These are phyloP conservation scores for Anguilla rostrata DNA, from an alignment of 2,113 vertebrate genomes.

Conservation along the genomic window DNA sequence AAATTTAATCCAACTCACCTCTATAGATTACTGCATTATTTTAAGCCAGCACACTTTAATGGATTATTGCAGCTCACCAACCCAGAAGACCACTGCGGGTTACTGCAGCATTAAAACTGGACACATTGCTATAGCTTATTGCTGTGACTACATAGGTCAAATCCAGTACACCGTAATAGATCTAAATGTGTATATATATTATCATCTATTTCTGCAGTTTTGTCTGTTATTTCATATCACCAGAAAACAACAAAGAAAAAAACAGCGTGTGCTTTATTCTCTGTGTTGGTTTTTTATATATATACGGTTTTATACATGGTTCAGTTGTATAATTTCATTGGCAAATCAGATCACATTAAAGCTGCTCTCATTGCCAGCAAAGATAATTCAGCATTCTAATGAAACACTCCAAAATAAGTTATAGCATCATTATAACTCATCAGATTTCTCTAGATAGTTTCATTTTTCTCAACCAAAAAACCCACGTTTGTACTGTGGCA, in stretches of 20 bases:
- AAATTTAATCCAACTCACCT: background rate
- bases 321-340: too few relatives aligned
- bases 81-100: background rate
- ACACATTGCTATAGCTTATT: background rate
- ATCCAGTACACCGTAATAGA: background rate
- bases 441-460: background rate
- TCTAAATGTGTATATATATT: too few relatives aligned
- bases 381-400: background rate
- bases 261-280: too few relatives aligned
- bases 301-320: too few relatives aligned
- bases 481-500: background rate
- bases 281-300: too few relatives aligned
- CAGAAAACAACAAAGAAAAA: too few relatives aligned
- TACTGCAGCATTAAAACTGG: background rate
- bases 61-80: background rate
- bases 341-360: too few relatives aligned
- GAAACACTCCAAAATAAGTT: background rate
- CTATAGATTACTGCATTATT: background rate
- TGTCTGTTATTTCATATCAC: too few relatives aligned
- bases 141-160: background rate
- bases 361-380: too few relatives aligned
- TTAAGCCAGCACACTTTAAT: background rate
- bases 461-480: background rate
- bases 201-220: too few relatives aligned
- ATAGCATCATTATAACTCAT: background rate